phyloP scores from a whole-genome alignment of 2,797 vertebrate species.

The Apogon talboti region DNA sequence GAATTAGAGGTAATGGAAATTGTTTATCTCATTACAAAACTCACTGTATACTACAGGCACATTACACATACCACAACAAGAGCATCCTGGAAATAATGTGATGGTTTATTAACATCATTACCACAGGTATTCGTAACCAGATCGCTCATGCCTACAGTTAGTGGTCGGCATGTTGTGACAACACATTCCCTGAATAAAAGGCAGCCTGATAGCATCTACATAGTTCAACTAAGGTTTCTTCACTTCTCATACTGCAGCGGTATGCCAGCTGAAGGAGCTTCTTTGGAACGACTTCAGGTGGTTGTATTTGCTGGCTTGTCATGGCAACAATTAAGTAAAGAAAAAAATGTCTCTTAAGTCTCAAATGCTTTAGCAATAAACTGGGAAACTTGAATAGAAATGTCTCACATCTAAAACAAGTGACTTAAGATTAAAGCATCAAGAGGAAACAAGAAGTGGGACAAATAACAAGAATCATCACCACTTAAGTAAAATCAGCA shows the following conservation, averaged over 20 bases:
- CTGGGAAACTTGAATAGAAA: not conserved
- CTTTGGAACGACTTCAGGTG: not conserved
- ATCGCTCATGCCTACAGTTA: not conserved
- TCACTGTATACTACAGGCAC: not conserved
- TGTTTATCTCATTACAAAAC: not conserved
- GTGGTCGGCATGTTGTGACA: conserved; percentile 41
- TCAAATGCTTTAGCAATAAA: not conserved
- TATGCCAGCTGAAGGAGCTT: not conserved
- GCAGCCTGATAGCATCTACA: conserved; percentile 19
- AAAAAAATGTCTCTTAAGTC: not conserved
- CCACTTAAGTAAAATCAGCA: not conserved
- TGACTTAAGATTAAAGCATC: not conserved
- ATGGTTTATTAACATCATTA: not conserved
- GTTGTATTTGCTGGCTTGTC: not conserved
- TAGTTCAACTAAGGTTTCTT: not conserved
- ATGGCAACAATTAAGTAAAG: not conserved
- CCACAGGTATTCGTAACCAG: not conserved
- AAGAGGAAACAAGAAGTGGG: not conserved
- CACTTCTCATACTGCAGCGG: not conserved
- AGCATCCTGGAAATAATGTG: not conserved
- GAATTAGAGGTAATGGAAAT: not conserved
- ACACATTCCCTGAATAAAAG: not conserved
- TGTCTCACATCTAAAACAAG: not conserved
- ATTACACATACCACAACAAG: not conserved
- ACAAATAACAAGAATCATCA: not conserved